Base-by-base conservation (phyloP, 1,140 invertebrate genomes). In the Drosophila tropicalis region DNA sequence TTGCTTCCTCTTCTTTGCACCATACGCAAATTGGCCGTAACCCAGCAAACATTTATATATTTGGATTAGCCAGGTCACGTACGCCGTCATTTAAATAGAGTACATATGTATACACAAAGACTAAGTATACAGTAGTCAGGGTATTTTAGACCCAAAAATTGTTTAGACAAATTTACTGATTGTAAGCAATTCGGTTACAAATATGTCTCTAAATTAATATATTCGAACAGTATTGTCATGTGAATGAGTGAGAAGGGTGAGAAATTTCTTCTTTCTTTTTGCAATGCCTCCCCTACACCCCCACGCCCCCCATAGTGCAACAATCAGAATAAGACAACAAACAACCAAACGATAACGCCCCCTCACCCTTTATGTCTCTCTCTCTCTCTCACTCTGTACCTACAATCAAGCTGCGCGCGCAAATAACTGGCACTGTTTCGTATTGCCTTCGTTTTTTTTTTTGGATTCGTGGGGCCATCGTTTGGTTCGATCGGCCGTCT, bases 21-120 rank as follows among this genome's bases (percentile, higher is more conserved):
- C 67, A 63, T 79, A 82, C 76, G 83, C 76, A 86, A 86, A 87
- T 86, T 87, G 79, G 79, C 83, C 39, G 72, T 79, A 82, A 87
- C 83, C 82, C 83, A 87, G 51, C 82, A 76, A 79, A 82, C 82
- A 87, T 76, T 76, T 86, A 79, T 63, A 54, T 69, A 65, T 65
- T 76, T 62, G 47, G 47, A 62, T 61, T 54, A 47, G 65, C 58
- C n/a, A 32, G 66, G 79, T 79, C 82, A 86, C 82, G 82, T 86
- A 86, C 76, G 79, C 82, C 61, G 66, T 7, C 39, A 62, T 55
- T 55, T 62, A 57, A 55, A 39, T 61, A 39, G 67, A 58, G 19
- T 29, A 29, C 29, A 29, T 32, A 66, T 63, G 19, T 32, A 65
- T 60, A 54, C 10, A 39, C 54, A 63, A 41, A 76, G 54, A 40